phyloP scores from a whole-genome alignment of 1,140 invertebrate genomes.

The Capitella teleta region DNA sequence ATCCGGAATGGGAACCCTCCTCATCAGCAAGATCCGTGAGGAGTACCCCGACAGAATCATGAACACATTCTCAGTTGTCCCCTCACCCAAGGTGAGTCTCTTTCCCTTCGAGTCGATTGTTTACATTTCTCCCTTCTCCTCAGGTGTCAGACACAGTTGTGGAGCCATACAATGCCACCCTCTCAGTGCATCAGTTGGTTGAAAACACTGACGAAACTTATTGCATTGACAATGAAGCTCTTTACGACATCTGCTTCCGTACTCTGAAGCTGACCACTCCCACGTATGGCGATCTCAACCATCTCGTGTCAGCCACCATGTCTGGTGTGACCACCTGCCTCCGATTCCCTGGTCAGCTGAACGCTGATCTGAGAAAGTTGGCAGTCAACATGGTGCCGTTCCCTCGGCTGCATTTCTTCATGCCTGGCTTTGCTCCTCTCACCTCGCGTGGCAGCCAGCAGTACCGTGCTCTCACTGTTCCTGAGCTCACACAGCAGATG shows the following conservation, averaged over 20 bases:
- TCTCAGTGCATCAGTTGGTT: constrained; percentile 39
- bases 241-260: constrained; percentile 45
- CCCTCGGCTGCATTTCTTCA: constrained; percentile 91
- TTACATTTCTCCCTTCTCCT: no score
- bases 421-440: constrained; percentile 68
- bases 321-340: constrained; percentile 69
- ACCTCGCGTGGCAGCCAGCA: constrained; percentile 48
- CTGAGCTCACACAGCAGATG: constrained; percentile 36
- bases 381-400: constrained; percentile 96
- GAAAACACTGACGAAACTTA: constrained; percentile 42
- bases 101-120: neutral
- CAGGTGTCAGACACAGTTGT: constrained; percentile 40
- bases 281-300: constrained; percentile 49
- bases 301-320: constrained; percentile 58
- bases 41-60: constrained; percentile 45
- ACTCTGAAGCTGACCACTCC: constrained; percentile 39
- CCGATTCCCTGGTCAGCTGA: constrained; percentile 50
- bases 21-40: constrained; percentile 47
- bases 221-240: constrained; percentile 35
- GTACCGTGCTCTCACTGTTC: constrained; percentile 44
- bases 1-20: constrained; percentile 65
- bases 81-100: constrained; percentile 41
- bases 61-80: constrained; percentile 44
- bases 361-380: constrained; percentile 82
- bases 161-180: constrained; percentile 43